A percentile compares a stretch with the other conserved stretches of the same genome.
Conservation (phyloP, 2,797 vertebrate species). For the Serranus cabrilla region DNA sequence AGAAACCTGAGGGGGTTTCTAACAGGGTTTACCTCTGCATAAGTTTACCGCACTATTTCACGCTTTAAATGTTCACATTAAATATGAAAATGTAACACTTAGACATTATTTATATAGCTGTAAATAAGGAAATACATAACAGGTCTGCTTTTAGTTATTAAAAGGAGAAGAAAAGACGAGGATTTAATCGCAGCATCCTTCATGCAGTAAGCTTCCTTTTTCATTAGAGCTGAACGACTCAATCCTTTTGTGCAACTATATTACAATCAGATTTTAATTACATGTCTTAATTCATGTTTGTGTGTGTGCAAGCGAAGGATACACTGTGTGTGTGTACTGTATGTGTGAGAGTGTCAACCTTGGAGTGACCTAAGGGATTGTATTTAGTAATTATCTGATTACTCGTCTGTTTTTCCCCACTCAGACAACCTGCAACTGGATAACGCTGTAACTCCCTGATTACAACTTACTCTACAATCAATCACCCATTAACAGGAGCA, state of each 20-base stretch:
- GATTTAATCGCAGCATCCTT: not conserved
- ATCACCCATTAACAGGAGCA: constrained; percentile 66
- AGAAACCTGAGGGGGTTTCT: too few species aligned
- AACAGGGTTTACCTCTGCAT: too few species aligned
- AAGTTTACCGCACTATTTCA: too few species aligned
- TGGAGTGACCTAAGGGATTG: constrained; percentile 69
- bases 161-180: not conserved
- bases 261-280: not conserved
- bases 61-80: too few species aligned
- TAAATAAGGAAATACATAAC: too few species aligned
- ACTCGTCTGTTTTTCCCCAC: constrained; percentile 58
- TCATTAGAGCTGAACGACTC: constrained; percentile 9
- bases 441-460: constrained; percentile 72
- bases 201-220: not conserved
- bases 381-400: constrained; percentile 81
- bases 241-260: not conserved
- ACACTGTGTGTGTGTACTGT: constrained; percentile 18
- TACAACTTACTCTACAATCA: constrained; percentile 75
- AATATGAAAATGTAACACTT: too few species aligned
- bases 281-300: not conserved
- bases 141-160: not conserved
- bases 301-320: not conserved
- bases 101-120: too few species aligned
- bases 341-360: constrained; percentile 56
- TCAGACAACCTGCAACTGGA: constrained; percentile 70